Base-by-base conservation (phyloP, 2,113 vertebrate genomes). In the Shinisaurus crocodilurus region DNA sequence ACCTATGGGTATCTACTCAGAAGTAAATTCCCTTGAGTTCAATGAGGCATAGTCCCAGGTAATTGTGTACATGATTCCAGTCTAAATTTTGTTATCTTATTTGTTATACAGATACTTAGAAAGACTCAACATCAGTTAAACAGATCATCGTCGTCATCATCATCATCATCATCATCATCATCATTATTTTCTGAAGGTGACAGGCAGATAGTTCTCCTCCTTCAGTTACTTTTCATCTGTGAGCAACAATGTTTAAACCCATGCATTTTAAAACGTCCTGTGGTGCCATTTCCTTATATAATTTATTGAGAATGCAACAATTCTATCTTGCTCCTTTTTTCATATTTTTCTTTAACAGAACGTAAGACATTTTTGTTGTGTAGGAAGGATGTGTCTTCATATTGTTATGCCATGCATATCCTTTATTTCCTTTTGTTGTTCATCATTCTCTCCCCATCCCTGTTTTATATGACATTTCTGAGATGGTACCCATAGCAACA, bases 401-500 rank as follows among this genome's bases (percentile, higher is more conserved):
- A 94, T 89, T 95, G 92, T 85, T 96, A 94, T 84, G 83, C 91
- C 37, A 6, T 92, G 88, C 75, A 88, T 86, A 93, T 82, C 86
- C 40, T 95, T 93, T 92, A 91, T 95, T 94, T 93, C 82, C 82
- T 91, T 96, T 89, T 94, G 86, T 92, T 96, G 91, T 94, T 96
- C 94, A 91, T 94, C 94, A 92, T 92, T 94, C 76, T 96, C 84
- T 92, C 92, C 89, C 91, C 90, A 93, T 95, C 45, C 88, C 85
- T 79, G 27, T 91, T 85, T 77, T 43, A 93, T 88, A 76, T 97
- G 97, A 97, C 96, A 96, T 89, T 93, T 97, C 94, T 87, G 94
- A 95, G 94, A 93, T 96, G 97, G 96, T 97, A 96, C 97, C 96
- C 97, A 97, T 97, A 95, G 97, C 97, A 97, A 97, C 97, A 95